Evolutionary conservation across 2,888 invertebrate species (phyloP), one percentile per base, ranked within the genome.

Genomic region (Gari tellinella): DNA sequence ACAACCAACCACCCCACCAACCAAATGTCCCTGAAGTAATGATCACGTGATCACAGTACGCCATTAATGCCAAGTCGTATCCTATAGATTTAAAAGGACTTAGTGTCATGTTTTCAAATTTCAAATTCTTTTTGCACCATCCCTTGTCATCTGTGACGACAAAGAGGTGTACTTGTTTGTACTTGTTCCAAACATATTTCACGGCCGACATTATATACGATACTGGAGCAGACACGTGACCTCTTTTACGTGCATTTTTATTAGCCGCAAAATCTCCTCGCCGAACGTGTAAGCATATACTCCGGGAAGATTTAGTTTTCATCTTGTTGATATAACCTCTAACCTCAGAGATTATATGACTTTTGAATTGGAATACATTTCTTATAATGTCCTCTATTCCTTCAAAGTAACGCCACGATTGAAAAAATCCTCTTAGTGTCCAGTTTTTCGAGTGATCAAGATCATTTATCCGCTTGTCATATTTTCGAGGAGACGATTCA

Each of bases 1-100:
- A 19, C 53, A 15, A 38, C 38, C 5, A 53, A 23, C 53, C 53
- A 53, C 53, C 38, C 53, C 38, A 37, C 53, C 53, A 53, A 38
- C 53, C 38, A 51, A 3, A 25, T 21, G 26, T n/a, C 25, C 1
- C 26, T n/a, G n/a, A n/a, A n/a, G n/a, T n/a, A n/a, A n/a, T n/a
- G n/a, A n/a, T n/a, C n/a, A n/a, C n/a, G n/a, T n/a, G n/a, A n/a
- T n/a, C n/a, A n/a, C n/a, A n/a, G n/a, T n/a, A n/a, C n/a, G n/a
- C n/a, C n/a, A n/a, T 8, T n/a, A n/a, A n/a, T n/a, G n/a, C n/a
- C n/a, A n/a, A 8, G 23, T 53, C 53, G 8, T 23, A 4, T 15
- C 53, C 53, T 8, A 17, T n/a, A 19, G 17, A 17, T 5, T 8
- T 21, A 21, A 53, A 53, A 3, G 53, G 53, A 15, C 38, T 38